These are phyloP conservation scores for Seira sanloemensis DNA, from an alignment of 2,888 invertebrate genomes.

Conservation along the genomic window DNA sequence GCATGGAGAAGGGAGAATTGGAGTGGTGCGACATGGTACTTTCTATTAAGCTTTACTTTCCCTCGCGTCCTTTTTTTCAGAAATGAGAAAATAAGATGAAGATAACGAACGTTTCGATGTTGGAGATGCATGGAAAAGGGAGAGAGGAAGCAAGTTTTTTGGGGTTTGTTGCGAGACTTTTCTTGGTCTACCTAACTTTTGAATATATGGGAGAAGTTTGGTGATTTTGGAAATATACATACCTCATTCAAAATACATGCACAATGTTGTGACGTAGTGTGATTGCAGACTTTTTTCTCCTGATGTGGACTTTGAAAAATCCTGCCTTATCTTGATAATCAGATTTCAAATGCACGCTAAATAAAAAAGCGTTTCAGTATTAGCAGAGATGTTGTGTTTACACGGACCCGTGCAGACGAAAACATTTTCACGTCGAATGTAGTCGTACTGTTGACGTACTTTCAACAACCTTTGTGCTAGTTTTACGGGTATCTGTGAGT, in stretches of 20 bases:
- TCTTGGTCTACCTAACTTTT: neutral
- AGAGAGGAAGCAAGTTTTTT: constrained; percentile 11
- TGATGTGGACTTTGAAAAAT: too few relatives aligned
- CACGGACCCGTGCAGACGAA: too few relatives aligned
- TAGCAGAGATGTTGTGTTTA: too few relatives aligned
- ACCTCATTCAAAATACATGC: constrained; percentile 58
- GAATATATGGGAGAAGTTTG: neutral
- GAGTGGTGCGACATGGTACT: neutral
- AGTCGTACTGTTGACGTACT: too few relatives aligned
- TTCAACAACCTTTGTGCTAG: too few relatives aligned
- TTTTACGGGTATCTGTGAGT: too few relatives aligned
- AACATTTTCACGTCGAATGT: too few relatives aligned
- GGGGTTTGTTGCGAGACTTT: neutral
- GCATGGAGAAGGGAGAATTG: neutral
- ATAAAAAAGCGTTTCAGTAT: too few relatives aligned
- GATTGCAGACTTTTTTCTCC: neutral
- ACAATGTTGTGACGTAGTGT: neutral
- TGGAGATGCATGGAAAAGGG: neutral
- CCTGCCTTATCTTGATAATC: too few relatives aligned
- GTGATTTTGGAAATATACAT: constrained; percentile 1
- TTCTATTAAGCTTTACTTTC: neutral
- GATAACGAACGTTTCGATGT: constrained; percentile 10
- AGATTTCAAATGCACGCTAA: too few relatives aligned
- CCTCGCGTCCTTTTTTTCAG: neutral
- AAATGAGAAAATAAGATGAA: constrained; percentile 19